phyloP scores from a whole-genome alignment of 2,113 vertebrate genomes.

The Phasianus colchicus region DNA sequence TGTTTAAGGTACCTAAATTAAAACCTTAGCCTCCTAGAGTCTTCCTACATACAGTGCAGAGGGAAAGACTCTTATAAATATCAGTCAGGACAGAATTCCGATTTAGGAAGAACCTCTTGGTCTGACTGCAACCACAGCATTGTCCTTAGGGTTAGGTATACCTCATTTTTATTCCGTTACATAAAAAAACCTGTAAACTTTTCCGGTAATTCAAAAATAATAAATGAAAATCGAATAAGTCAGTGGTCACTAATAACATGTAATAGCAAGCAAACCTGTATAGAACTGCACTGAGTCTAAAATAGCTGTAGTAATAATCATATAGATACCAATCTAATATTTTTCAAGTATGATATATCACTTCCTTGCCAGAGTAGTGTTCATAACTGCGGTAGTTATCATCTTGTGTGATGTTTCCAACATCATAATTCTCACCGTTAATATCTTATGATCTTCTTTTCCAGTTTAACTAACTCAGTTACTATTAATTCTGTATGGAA shows the following conservation, averaged over 20 bases:
- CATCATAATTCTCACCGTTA: conserved; percentile 3
- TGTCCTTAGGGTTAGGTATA: neutral
- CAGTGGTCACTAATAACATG: neutral
- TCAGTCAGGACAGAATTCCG: neutral
- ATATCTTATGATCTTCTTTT: conserved; percentile 32
- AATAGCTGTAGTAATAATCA: neutral
- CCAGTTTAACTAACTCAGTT: neutral
- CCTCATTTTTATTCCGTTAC: neutral
- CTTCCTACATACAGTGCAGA: neutral
- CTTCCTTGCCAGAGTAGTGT: neutral
- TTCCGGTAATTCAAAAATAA: neutral
- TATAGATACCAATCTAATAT: neutral
- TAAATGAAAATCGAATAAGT: neutral
- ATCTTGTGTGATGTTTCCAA: neutral
- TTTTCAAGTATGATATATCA: accelerated
- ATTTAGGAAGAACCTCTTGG: neutral
- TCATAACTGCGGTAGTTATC: neutral
- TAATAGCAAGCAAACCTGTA: neutral
- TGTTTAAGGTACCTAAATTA: neutral
- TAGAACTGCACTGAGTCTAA: neutral
- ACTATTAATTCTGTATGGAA: conserved; percentile 39
- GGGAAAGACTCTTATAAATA: neutral
- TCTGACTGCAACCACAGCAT: neutral
- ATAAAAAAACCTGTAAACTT: neutral
- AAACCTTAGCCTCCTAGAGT: neutral